Base-by-base conservation (phyloP, 2,797 vertebrate species). In the Staurois parvus region DNA sequence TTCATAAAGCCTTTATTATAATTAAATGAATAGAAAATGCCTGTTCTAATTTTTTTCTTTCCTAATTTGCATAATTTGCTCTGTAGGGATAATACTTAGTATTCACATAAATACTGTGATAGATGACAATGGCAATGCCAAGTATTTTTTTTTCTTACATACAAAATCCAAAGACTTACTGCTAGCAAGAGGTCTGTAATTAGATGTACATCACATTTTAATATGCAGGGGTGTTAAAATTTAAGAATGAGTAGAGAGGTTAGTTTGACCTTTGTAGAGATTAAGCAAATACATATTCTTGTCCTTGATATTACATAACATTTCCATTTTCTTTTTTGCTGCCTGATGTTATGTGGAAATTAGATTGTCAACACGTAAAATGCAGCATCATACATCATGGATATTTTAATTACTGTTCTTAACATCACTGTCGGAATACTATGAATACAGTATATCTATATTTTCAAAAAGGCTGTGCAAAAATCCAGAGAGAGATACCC, bases 51-150 rank as follows among this genome's bases (percentile, higher is more conserved):
- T 56, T 87, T 84, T 86, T 89, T 2, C 80, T 30, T 89, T 24
- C 76, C 40, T 87, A 69, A 30, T 87, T 89, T 89, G 75, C 62
- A 84, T 83, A 82, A 84, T 88, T 86, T 89, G 70, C 21, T 85
- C 72, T 79, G 66, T 52, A 88, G 87, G 37, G 79, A 85, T 69
- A 75, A 84, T 1, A 1, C 28, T 59, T 86, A 77, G 68, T 79
- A 87, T 76, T 79, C 64, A 24, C 52, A 80, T 79, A 62, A 87
- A 68, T 72, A 48, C 77, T 77, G 40, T 88, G 89, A 84, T 82
- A 88, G 52, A 75, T 7, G 12, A 42, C 85, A 83, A 13, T 11
- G 76, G 48, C 79, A 81, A 79, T 34, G 79, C 4, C 67, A 59
- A 81, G 48, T 67, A 30, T 77, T 52, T 85, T 0, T 0, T 0